These are phyloP conservation scores for Neoarius graeffei DNA, from an alignment of 2,113 vertebrate genomes.

Conservation along the genomic window DNA sequence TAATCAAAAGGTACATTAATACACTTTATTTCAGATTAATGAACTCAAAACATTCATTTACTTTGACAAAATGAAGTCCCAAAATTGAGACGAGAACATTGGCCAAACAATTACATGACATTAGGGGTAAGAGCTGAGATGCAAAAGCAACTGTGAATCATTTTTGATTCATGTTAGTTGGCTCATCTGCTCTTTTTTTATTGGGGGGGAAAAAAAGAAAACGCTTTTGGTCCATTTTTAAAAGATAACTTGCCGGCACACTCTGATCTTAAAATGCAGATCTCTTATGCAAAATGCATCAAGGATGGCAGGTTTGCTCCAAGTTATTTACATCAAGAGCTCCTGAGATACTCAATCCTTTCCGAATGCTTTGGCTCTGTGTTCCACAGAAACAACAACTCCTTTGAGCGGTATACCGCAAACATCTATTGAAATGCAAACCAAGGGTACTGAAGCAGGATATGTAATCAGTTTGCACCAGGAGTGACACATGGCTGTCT, in stretches of 20 bases:
- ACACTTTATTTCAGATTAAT: background rate
- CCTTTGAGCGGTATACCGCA: slow-evolving; percentile 19
- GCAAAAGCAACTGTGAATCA: background rate
- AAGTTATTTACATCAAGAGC: background rate
- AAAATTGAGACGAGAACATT: background rate
- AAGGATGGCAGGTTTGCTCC: background rate
- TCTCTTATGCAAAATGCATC: background rate
- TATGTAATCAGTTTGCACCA: background rate
- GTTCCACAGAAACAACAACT: slow-evolving; percentile 9
- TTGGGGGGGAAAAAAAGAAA: background rate
- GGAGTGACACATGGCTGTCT: slow-evolving; percentile 19
- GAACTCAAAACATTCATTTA: background rate
- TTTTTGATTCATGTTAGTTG: background rate
- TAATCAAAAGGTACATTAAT: background rate
- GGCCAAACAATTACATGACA: background rate
- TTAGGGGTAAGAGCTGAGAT: background rate
- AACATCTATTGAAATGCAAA: slow-evolving; percentile 6
- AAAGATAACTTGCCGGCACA: background rate
- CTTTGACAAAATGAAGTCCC: background rate
- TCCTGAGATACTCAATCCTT: slow-evolving; percentile 5
- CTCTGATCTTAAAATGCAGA: background rate
- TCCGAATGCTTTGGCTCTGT: slow-evolving; percentile 5
- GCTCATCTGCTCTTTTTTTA: background rate
- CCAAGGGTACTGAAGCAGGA: background rate
- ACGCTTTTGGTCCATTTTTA: background rate